Evolutionary conservation across 2,113 vertebrate genomes (phyloP).

Genomic region (Notiomystis cincta): DNA sequence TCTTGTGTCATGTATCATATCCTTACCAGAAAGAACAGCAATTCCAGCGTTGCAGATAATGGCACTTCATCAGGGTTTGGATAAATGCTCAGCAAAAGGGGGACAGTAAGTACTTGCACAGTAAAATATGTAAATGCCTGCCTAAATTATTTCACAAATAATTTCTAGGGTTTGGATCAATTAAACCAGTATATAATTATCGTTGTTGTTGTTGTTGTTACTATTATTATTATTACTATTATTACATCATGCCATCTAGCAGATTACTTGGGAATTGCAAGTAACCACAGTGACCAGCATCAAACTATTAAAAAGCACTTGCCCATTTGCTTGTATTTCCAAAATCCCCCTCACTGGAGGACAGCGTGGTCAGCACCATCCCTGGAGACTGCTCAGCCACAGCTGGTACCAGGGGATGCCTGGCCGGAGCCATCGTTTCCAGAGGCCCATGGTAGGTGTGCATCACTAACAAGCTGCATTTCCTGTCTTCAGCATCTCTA

Average conservation of each 20-base stretch:
- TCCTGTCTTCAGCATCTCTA: background rate
- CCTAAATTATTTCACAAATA: background rate
- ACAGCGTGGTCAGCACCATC: accelerated
- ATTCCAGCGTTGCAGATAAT: background rate
- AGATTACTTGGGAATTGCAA: slow-evolving; percentile 51
- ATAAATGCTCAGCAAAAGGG: accelerated
- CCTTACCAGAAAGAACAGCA: background rate
- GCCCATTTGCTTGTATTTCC: background rate
- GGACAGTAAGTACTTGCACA: accelerated
- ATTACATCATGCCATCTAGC: slow-evolving; percentile 65
- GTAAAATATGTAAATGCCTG: background rate
- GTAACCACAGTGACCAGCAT: background rate
- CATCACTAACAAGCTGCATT: background rate
- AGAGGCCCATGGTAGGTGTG: background rate
- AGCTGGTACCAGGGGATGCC: background rate
- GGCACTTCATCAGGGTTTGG: background rate
- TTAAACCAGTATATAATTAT: background rate
- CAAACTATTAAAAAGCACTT: background rate
- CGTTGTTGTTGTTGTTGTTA: accelerated
- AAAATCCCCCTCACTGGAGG: background rate
- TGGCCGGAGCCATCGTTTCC: background rate
- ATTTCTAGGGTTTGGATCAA: background rate
- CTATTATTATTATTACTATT: background rate
- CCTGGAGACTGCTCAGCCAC: background rate
- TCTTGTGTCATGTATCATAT: background rate